Base-by-base conservation (phyloP, 2,797 vertebrate species). In the Cossypha polioptera region DNA sequence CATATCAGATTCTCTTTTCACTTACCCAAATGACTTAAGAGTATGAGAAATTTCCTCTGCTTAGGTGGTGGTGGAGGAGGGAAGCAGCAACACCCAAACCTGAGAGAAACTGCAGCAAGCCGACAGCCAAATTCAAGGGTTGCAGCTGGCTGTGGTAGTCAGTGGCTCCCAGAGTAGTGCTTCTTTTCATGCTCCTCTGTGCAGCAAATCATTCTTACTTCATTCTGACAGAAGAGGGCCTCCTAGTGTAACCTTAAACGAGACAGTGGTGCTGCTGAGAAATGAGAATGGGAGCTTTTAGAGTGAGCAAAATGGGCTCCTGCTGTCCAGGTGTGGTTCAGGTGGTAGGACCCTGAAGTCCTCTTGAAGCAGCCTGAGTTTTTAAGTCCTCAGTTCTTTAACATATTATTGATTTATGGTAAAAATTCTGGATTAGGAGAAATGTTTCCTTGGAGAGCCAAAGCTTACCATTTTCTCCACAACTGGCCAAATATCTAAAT, bases 161-260 rank as follows among this genome's bases (percentile, higher is more conserved):
- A 55, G 47, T 33, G 25, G 19, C 36, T 82, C 21, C 29, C 29
- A 33, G 83, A 67, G 15, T 35, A 50, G 24, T 28, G 65, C 45
- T 79, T 26, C 17, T 62, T 45, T 91, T 17, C 22, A 15, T 72
- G 69, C 31, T 51, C 14, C 68, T 55, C 45, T 53, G n/a, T 76
- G 53, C 65, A 25, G 45, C 87, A 85, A 63, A 79, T 93, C 53
- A 76, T 22, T 35, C 24, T 11, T 82, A 40, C 78, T 87, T 57
- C 36, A 1, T 71, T 80, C 57, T 0, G 2, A 91, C 95, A 86
- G 94, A 83, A 96, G 95, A 83, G 95, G 94, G 87, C 91, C 94
- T 96, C 75, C 78, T 78, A 72, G 50, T 7, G 80, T 94, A 79
- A 91, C 68, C 82, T 90, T 86, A 53, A 45, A 25, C 0, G 0